phyloP scores from a whole-genome alignment of 2,888 invertebrate genomes.

The Drosophila lacicola region DNA sequence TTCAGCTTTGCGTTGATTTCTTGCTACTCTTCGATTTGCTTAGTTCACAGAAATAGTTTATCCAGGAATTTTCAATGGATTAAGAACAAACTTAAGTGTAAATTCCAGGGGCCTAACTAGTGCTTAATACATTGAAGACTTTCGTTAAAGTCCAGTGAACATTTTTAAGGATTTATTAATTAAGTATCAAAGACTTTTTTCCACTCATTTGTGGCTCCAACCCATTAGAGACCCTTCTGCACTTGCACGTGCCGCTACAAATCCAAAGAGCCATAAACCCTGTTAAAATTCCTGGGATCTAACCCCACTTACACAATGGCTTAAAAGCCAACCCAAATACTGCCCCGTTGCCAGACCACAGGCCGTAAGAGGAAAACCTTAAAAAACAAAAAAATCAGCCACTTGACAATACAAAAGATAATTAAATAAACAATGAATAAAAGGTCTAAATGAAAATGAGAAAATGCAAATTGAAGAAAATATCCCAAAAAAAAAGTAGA shows the following conservation, averaged over 20 bases:
- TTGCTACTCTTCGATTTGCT: constrained; percentile 41
- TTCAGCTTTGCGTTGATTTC: constrained; percentile 38
- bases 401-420: constrained; percentile 77
- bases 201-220: constrained; percentile 43
- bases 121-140: constrained; percentile 19
- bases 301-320: constrained; percentile 20
- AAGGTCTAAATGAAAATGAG: constrained; percentile 65
- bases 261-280: constrained; percentile 26
- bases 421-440: constrained; percentile 78
- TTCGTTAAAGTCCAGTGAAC: constrained; percentile 4
- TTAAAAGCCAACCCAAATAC: constrained; percentile 40
- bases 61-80: constrained; percentile 34
- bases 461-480: constrained; percentile 71
- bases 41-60: constrained; percentile 46
- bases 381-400: constrained; percentile 61
- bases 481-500: constrained; percentile 29
- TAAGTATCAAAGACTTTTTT: constrained; percentile 59
- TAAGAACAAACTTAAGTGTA: constrained; percentile 20
- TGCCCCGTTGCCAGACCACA: constrained; percentile 36
- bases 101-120: constrained; percentile 30
- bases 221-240: constrained; percentile 34
- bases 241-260: constrained; percentile 57
- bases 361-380: constrained; percentile 35
- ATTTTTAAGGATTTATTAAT: constrained; percentile 62
- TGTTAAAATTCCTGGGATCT: constrained; percentile 17